Percentiles rank a stretch among this genome's conserved stretches.
phyloP scores from a whole-genome alignment of 2,113 vertebrate genomes.

The Sylvia atricapilla region DNA sequence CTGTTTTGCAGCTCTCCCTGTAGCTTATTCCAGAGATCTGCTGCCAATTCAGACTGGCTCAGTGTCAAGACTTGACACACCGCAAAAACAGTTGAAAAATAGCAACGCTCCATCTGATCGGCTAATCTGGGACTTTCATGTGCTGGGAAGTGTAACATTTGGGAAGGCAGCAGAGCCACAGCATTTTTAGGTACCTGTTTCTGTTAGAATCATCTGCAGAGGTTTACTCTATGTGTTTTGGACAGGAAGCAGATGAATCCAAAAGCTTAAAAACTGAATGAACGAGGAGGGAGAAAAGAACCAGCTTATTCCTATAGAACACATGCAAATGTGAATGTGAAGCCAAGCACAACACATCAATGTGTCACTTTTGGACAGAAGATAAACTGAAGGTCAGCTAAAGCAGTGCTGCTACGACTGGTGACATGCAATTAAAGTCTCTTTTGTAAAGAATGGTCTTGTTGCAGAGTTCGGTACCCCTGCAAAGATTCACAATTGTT shows the following conservation, averaged over 20 bases:
- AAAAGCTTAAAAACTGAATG: background rate
- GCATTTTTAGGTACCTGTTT: background rate
- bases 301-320: background rate
- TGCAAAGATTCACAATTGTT: background rate
- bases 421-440: background rate
- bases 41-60: conserved; percentile 47
- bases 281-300: background rate
- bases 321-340: background rate
- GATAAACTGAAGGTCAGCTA: background rate
- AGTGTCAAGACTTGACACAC: conserved; percentile 7
- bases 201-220: background rate
- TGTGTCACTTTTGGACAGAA: background rate
- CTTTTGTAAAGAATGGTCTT: background rate
- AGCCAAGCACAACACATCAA: background rate
- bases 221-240: background rate
- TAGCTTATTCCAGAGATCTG: conserved; percentile 7
- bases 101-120: background rate
- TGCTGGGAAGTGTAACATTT: background rate
- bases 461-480: background rate
- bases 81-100: conserved; percentile 26
- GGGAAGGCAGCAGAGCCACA: background rate
- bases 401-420: background rate
- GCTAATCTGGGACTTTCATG: background rate
- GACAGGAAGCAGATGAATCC: background rate
- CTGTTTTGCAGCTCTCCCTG: conserved; percentile 34